Evolutionary conservation across 1,140 invertebrate genomes (phyloP).

Genomic region (Monomorium pharaonis): DNA sequence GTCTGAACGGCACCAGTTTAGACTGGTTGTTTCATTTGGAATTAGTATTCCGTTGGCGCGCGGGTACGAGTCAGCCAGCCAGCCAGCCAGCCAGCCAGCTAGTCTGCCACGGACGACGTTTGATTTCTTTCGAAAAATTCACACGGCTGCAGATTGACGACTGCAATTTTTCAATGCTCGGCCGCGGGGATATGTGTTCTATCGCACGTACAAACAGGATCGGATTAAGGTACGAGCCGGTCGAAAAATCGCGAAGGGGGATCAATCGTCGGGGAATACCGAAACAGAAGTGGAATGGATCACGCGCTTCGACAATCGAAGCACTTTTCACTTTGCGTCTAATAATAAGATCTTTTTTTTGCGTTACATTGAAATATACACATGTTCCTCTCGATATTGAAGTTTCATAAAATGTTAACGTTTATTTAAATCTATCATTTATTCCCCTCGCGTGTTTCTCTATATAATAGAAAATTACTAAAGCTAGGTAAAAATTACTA

Average conservation of each 20-base stretch:
- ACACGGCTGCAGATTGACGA: conserved; percentile 54
- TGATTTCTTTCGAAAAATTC: conserved; percentile 60
- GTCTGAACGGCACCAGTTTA: conserved; percentile 33
- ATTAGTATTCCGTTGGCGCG: conserved; percentile 38
- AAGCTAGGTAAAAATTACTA: too few relatives aligned
- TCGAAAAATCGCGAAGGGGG: conserved; percentile 37
- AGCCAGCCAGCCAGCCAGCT: too few relatives aligned
- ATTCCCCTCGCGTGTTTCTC: too few relatives aligned
- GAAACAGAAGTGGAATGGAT: conserved; percentile 24
- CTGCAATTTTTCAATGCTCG: conserved; percentile 55
- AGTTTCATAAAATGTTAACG: too few relatives aligned
- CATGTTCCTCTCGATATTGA: too few relatives aligned
- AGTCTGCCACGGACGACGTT: conserved; percentile 43
- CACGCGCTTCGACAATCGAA: neutral
- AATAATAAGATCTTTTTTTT: neutral
- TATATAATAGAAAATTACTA: too few relatives aligned
- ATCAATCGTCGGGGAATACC: neutral
- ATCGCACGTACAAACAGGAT: conserved; percentile 45
- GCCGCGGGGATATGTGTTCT: conserved; percentile 44
- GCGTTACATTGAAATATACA: neutral
- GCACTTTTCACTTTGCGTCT: neutral
- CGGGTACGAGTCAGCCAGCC: conserved; percentile 32
- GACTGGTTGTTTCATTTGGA: conserved; percentile 43
- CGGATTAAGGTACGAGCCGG: conserved; percentile 40
- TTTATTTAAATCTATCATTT: too few relatives aligned